These are phyloP conservation scores for human (Homo sapiens) DNA, from an alignment of 2,113 vertebrate species.

Conservation along the genomic window DNA sequence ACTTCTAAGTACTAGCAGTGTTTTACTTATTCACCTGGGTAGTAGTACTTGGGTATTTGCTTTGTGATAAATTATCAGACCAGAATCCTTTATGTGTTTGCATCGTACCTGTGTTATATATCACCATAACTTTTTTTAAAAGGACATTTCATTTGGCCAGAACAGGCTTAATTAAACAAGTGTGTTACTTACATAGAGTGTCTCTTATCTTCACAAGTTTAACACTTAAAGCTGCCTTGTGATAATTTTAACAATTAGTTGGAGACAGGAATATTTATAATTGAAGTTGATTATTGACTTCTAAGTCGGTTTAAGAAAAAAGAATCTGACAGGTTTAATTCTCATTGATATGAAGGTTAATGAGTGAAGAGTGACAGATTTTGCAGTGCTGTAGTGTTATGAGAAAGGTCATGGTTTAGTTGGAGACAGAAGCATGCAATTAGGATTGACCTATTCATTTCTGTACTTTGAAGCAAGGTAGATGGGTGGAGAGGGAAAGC, in stretches of 20 bases:
- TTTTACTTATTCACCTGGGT: neutral
- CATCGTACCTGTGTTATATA: neutral
- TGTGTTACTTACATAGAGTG: neutral
- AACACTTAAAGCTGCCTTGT: neutral
- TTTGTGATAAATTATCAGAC: neutral
- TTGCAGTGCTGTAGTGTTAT: neutral
- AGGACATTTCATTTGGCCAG: neutral
- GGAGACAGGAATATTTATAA: neutral
- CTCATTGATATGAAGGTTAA: neutral
- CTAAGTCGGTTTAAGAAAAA: conserved; percentile 47
- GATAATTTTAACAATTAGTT: conserved; percentile 11
- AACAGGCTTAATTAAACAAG: neutral
- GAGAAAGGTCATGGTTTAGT: neutral
- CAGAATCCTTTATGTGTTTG: neutral
- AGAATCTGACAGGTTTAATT: conserved; percentile 12
- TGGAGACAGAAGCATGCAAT: neutral
- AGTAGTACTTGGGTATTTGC: neutral
- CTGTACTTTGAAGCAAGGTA: neutral
- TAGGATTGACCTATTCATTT: conserved; percentile 20
- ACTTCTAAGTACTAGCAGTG: neutral
- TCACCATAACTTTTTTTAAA: neutral
- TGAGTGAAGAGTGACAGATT: conserved; percentile 40
- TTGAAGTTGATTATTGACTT: neutral
- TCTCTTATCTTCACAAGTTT: neutral
- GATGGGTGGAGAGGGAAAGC: neutral